Evolutionary conservation across 1,140 invertebrate genomes (phyloP), one percentile per base, ranked within the genome.

Genomic region (Cryptotermes secundus): DNA sequence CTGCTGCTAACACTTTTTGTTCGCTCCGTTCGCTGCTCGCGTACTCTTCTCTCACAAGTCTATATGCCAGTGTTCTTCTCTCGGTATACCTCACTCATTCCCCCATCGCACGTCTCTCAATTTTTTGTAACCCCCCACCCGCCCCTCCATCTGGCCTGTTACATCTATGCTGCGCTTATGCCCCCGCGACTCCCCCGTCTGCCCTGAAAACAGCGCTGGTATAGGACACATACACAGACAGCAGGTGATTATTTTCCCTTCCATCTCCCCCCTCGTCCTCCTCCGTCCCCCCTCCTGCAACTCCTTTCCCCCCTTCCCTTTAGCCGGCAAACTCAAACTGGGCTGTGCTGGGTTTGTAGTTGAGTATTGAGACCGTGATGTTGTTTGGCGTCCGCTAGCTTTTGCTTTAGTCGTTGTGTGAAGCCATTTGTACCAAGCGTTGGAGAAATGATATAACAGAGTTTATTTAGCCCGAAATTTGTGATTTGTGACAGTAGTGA

Each of bases 221-320:
- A 72, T 72, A 72, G 59, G 59, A 72, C 59, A 72, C 59, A 72
- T 72, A 72, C 59, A 72, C 59, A 72, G 59, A 72, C 59, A 72
- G 59, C 59, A 72, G 59, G 59, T 72, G 59, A 72, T 72, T 31
- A 72, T 72, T 72, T 72, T 14, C 59, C 59, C n/a, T 72, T 31
- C 59, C 6, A 10, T 31, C 59, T 31, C 59, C 59, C 59, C 59
- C 6, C n/a, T n/a, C 16, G 9, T 14, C 9, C 59, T 72, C 59
- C n/a, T 0, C 59, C 26, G n/a, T 26, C 14, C 2, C 9, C 26
- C 26, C 59, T 31, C n/a, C 59, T n/a, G 26, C 59, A 26, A 12
- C 59, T 72, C 59, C 26, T 72, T 72, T n/a, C 12, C 59, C 59
- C 59, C 59, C 26, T 14, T 4, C 59, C 59, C 26, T 72, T n/a